These are phyloP conservation scores for Oligia latruncula DNA, from an alignment of 2,888 invertebrate genomes.

Conservation along the genomic window DNA sequence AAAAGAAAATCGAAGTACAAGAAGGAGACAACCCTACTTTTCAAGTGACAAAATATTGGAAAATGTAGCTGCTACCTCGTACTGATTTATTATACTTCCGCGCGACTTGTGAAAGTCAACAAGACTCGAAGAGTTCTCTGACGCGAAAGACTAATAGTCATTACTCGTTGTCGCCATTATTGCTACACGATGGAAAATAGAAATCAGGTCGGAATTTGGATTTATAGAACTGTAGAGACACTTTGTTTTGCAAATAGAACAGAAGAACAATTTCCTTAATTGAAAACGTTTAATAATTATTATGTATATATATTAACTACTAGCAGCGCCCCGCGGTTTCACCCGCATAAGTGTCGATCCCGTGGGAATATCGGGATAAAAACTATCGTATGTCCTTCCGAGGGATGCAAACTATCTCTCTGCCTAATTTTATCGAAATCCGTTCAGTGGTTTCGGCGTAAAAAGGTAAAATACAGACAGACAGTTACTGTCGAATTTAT, in stretches of 20 bases:
- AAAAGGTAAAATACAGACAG: too few relatives aligned
- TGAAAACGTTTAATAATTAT: too few relatives aligned
- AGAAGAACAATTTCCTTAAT: too few relatives aligned
- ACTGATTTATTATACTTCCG: conserved; percentile 52
- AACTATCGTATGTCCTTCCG: too few relatives aligned
- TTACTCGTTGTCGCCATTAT: conserved; percentile 18
- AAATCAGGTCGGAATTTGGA: background rate
- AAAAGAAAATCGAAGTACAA: background rate
- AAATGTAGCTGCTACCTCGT: conserved; percentile 25
- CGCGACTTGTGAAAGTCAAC: conserved; percentile 44
- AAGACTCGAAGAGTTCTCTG: conserved; percentile 15
- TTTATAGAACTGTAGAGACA: background rate
- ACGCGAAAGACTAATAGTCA: conserved; percentile 41
- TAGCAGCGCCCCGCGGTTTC: too few relatives aligned
- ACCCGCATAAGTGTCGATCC: too few relatives aligned
- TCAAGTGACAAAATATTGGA: conserved; percentile 42
- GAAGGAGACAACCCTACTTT: background rate
- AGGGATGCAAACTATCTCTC: too few relatives aligned
- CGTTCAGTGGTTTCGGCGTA: too few relatives aligned
- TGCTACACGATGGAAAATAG: conserved; percentile 2
- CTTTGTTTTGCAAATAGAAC: background rate
- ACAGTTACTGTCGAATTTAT: too few relatives aligned
- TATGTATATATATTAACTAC: too few relatives aligned
- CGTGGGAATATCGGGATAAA: too few relatives aligned
- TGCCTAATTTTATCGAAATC: too few relatives aligned